phyloP scores from a whole-genome alignment of 2,888 invertebrate species.

The Operophtera brumata region DNA sequence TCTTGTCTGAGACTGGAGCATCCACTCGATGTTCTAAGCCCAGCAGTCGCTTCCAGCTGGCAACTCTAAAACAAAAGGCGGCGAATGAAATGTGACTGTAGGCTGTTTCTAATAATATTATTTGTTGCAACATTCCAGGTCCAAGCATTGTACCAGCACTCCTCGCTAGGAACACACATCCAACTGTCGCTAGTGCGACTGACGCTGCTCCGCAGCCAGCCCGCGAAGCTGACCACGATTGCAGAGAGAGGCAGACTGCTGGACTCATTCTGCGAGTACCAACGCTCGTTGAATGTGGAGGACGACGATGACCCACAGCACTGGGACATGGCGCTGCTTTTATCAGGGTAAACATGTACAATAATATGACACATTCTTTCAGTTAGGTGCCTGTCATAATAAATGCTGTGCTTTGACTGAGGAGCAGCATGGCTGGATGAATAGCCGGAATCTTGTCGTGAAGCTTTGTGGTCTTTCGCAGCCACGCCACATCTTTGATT shows the following conservation, averaged over 20 bases:
- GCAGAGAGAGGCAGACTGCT: conserved; percentile 84
- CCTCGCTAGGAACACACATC: conserved; percentile 83
- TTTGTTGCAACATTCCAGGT: conserved; percentile 69
- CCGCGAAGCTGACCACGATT: conserved; percentile 81
- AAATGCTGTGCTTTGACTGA: no score
- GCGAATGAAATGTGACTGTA: no score
- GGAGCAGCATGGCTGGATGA: no score
- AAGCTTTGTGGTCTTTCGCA: no score
- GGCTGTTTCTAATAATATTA: neutral
- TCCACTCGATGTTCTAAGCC: no score
- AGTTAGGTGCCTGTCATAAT: no score
- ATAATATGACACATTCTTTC: neutral
- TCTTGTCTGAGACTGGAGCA: no score
- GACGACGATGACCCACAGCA: conserved; percentile 85
- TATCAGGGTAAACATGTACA: conserved; percentile 82
- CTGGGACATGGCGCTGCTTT: conserved; percentile 89
- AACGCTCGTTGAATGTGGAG: conserved; percentile 83
- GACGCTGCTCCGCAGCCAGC: conserved; percentile 85
- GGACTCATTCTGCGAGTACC: conserved; percentile 88
- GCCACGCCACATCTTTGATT: no score
- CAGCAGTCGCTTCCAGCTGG: no score
- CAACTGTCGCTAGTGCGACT: conserved; percentile 85
- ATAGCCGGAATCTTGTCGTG: no score
- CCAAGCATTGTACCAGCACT: conserved; percentile 89
- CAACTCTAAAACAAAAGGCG: no score